A percentile compares a stretch with the other conserved stretches of the same genome.
These are phyloP conservation scores for Luidia sarsii DNA, from an alignment of 53 echinoderm and acorn worm species.

Conservation along the genomic window DNA sequence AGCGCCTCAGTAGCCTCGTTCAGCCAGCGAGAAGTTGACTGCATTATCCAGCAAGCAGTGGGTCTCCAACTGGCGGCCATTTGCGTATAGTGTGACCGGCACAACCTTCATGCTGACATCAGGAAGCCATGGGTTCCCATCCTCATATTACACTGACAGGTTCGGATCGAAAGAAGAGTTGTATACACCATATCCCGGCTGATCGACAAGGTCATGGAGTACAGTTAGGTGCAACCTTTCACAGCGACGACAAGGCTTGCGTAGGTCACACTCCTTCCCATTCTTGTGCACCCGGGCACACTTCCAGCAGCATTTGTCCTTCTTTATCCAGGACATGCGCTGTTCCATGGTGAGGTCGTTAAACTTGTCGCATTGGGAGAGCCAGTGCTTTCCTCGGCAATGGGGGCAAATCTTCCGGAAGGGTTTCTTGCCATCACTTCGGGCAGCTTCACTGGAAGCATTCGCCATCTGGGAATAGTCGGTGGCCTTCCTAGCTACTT, in stretches of 20 bases:
- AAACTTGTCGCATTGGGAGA: conserved; percentile 7
- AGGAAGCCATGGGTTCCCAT: background rate
- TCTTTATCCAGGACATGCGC: conserved; percentile 6
- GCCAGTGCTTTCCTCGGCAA: conserved; percentile 4
- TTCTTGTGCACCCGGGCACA: background rate
- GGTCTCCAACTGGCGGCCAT: background rate
- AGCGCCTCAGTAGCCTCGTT: background rate
- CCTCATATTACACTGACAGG: background rate
- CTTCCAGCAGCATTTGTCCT: background rate
- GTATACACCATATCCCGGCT: background rate
- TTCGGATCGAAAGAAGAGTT: conserved; percentile 7
- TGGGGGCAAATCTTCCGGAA: conserved; percentile 4
- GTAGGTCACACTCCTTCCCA: background rate
- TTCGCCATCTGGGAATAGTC: background rate
- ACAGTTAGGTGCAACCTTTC: background rate
- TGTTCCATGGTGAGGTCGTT: conserved; percentile 12
- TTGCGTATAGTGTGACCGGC: background rate
- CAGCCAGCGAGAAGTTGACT: conserved; percentile 6
- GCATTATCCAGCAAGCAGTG: background rate
- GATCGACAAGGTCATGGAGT: background rate
- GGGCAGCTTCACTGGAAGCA: background rate
- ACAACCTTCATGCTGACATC: conserved; percentile 30
- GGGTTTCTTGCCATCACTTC: conserved; percentile 11
- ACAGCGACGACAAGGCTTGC: background rate
- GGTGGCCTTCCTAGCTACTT: background rate